Conservation (phyloP, 1,140 invertebrate species). For the Orchesella cincta region DNA sequence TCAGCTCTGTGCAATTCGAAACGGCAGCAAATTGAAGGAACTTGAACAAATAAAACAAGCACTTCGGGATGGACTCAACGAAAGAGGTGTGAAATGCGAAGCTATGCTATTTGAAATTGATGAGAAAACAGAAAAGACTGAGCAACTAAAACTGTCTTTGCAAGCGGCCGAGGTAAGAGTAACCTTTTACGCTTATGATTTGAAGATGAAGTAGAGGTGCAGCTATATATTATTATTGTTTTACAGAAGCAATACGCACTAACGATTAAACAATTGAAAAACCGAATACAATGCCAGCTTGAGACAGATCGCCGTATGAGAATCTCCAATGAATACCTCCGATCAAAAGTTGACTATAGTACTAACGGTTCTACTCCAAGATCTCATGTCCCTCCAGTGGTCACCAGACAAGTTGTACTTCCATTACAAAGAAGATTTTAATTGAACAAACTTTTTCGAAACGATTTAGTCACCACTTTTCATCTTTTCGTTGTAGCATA, state of each 20-base stretch:
- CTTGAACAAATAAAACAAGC: not conserved
- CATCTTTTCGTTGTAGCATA: too few relatives aligned
- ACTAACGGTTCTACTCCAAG: not conserved
- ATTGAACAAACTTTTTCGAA: not conserved
- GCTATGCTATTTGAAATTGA: not conserved
- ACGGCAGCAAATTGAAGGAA: not conserved
- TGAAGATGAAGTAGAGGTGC: not conserved
- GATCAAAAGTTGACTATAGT: not conserved
- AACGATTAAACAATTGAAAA: not conserved
- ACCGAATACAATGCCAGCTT: not conserved
- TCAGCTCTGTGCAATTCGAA: not conserved
- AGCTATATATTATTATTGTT: not conserved
- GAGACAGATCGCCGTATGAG: not conserved
- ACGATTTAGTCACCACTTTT: not conserved
- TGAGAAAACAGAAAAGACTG: not conserved
- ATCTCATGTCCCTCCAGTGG: not conserved
- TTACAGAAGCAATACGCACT: not conserved
- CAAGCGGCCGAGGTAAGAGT: not conserved
- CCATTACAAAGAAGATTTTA: not conserved
- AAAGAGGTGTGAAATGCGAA: not conserved
- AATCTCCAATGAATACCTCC: not conserved
- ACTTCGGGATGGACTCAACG: not conserved
- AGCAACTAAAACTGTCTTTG: not conserved
- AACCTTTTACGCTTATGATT: too few relatives aligned
- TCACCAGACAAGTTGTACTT: not conserved